These are phyloP conservation scores for Aphelocoma californica DNA, from an alignment of 2,797 vertebrate genomes.

Conservation along the genomic window DNA sequence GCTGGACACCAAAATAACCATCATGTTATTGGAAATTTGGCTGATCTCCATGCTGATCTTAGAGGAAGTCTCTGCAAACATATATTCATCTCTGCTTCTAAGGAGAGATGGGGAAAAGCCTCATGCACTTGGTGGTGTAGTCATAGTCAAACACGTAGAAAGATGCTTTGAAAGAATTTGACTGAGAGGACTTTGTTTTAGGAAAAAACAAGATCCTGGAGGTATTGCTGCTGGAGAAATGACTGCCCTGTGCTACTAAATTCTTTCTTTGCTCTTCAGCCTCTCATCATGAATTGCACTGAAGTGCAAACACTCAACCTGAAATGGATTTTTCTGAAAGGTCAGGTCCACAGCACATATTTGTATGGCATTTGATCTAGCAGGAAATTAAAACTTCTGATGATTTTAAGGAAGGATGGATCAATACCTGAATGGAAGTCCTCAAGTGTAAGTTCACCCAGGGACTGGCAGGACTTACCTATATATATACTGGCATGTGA, in stretches of 20 bases:
- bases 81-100: not conserved
- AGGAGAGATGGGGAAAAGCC: not conserved
- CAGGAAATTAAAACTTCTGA: not conserved
- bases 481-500: not conserved
- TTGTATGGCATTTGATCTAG: not conserved
- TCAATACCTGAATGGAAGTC: not conserved
- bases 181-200: not conserved
- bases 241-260: not conserved
- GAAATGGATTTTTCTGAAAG: conserved; percentile 32
- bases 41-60: not conserved
- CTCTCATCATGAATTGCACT: not conserved
- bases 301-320: not conserved
- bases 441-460: not conserved
- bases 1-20: not conserved
- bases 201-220: not conserved
- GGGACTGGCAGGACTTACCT: not conserved
- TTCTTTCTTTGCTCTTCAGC: not conserved
- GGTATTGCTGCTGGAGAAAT: not conserved
- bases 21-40: not conserved
- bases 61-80: not conserved
- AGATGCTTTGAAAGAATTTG: not conserved
- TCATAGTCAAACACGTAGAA: not conserved
- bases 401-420: not conserved
- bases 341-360: not conserved
- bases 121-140: not conserved